phyloP scores from a whole-genome alignment of 2,797 vertebrate genomes.

The Xerus rutilus region DNA sequence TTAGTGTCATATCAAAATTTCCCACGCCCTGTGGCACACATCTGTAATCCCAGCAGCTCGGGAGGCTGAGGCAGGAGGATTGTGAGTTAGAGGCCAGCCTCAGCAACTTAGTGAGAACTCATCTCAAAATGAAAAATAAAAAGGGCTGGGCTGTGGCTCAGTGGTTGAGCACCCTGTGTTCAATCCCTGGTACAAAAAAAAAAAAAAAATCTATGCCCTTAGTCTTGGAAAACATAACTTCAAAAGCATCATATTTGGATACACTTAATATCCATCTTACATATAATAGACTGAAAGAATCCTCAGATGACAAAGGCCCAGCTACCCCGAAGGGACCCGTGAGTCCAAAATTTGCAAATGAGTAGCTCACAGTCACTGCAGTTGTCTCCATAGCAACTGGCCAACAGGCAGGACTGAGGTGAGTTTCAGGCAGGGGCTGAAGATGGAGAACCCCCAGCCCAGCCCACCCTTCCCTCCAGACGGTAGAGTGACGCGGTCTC shows the following conservation, averaged over 20 bases:
- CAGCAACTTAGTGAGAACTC: too few species aligned
- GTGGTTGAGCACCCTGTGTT: too few species aligned
- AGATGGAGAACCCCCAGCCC: background rate
- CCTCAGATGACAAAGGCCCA: background rate
- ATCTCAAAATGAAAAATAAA: too few species aligned
- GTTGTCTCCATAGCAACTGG: slow-evolving; percentile 59
- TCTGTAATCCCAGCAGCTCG: too few species aligned
- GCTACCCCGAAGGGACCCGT: background rate
- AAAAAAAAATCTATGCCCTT: too few species aligned
- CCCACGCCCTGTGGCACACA: background rate
- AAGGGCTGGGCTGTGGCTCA: too few species aligned
- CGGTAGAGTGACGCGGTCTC: background rate
- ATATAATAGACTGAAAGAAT: slow-evolving; percentile 27
- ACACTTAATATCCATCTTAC: slow-evolving; percentile 8
- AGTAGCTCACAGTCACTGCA: background rate
- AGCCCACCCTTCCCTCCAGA: background rate
- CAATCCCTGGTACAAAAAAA: too few species aligned
- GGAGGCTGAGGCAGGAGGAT: too few species aligned
- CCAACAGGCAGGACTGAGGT: background rate
- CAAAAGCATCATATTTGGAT: background rate
- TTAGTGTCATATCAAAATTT: background rate
- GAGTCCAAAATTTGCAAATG: background rate
- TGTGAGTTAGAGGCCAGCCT: too few species aligned
- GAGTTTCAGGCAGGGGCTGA: background rate
- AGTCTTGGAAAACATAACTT: background rate